A percentile compares a stretch with the other conserved stretches of the same genome.
These are phyloP conservation scores for Dicerorhinus sumatrensis DNA, from an alignment of 2,113 vertebrate genomes.

Conservation along the genomic window DNA sequence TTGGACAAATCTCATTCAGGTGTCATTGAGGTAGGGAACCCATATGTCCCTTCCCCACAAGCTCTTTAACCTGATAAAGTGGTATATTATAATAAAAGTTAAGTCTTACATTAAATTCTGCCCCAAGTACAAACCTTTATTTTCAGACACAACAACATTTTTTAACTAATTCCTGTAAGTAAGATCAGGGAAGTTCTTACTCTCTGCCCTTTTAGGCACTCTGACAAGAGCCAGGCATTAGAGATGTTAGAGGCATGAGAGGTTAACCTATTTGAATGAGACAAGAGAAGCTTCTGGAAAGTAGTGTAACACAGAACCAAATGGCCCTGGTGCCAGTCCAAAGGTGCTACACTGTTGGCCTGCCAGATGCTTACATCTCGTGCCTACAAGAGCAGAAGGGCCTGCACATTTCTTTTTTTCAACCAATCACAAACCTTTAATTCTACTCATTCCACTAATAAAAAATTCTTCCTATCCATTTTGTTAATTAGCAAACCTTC, in stretches of 20 bases:
- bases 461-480: not conserved
- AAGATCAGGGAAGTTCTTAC: not conserved
- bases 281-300: not conserved
- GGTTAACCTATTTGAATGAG: not conserved
- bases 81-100: not conserved
- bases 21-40: not conserved
- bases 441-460: not conserved
- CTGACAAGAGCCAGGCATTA: not conserved
- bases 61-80: not conserved
- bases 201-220: not conserved
- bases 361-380: not conserved
- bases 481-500: not conserved
- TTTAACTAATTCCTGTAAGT: not conserved
- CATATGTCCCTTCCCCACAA: not conserved
- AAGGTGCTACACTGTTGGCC: not conserved
- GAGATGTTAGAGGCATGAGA: not conserved
- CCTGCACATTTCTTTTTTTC: not conserved
- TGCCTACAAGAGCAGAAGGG: not conserved
- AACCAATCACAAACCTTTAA: not conserved
- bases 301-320: not conserved
- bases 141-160: not conserved
- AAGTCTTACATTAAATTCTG: not conserved
- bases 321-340: not conserved
- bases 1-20: not conserved
- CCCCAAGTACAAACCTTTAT: not conserved